phyloP scores from a whole-genome alignment of 2,888 invertebrate species.

The Marasmarcha lunaedactyla region DNA sequence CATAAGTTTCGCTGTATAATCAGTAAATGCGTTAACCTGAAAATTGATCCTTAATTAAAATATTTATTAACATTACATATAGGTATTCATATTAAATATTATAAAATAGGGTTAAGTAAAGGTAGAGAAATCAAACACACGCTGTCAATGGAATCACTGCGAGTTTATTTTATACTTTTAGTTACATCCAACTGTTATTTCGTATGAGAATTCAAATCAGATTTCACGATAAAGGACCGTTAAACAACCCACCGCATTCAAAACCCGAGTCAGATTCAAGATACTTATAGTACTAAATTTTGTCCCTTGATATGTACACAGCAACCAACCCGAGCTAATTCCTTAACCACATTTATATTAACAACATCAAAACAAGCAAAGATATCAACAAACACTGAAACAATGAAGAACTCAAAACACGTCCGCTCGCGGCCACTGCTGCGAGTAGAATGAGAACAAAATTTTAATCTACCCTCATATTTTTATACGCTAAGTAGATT shows the following conservation, averaged over 20 bases:
- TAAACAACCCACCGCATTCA: constrained; percentile 28
- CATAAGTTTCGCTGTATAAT: too few relatives aligned
- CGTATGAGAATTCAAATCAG: constrained; percentile 45
- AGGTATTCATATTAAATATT: too few relatives aligned
- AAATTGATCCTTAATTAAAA: too few relatives aligned
- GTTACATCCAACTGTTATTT: constrained; percentile 60
- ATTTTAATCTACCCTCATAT: background rate
- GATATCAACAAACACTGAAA: constrained; percentile 35
- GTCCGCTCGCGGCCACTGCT: constrained; percentile 1
- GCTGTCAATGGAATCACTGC: constrained; percentile 66
- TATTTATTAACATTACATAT: too few relatives aligned
- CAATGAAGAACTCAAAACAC: constrained; percentile 3
- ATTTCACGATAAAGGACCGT: constrained; percentile 32
- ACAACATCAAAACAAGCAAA: constrained; percentile 69
- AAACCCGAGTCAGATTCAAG: constrained; percentile 47
- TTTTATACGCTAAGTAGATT: background rate
- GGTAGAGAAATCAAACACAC: constrained; percentile 30
- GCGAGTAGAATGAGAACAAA: constrained; percentile 1
- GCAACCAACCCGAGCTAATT: constrained; percentile 48
- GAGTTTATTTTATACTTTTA: constrained; percentile 68
- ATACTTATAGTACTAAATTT: constrained; percentile 67
- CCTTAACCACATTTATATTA: constrained; percentile 62
- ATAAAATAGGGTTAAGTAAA: too few relatives aligned
- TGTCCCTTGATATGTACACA: constrained; percentile 59
- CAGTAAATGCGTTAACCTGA: too few relatives aligned